A percentile compares a stretch with the other conserved stretches of the same genome.
phyloP scores from a whole-genome alignment of 2,797 vertebrate species.

The Catharus ustulatus region DNA sequence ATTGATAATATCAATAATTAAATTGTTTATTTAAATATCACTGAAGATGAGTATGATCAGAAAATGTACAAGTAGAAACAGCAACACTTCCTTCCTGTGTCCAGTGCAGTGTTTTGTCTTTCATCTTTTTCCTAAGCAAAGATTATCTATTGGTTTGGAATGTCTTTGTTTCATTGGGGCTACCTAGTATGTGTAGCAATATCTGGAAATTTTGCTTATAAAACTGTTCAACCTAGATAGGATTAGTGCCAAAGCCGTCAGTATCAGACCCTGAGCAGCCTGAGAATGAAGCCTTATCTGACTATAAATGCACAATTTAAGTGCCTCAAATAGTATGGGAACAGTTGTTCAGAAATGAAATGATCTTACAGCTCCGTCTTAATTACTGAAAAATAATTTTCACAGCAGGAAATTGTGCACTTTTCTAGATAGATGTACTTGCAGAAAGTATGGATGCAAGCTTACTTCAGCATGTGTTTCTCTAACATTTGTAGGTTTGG shows the following conservation, averaged over 20 bases:
- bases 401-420: not conserved
- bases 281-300: not conserved
- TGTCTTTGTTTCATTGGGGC: not conserved
- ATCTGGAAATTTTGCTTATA: not conserved
- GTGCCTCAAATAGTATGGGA: not conserved
- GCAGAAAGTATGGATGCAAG: not conserved
- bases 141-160: not conserved
- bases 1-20: not conserved
- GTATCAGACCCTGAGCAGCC: not conserved
- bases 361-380: not conserved
- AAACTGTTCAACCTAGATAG: not conserved
- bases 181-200: not conserved
- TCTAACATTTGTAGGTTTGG: not conserved
- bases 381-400: not conserved
- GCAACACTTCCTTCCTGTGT: not conserved
- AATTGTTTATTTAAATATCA: not conserved
- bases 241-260: not conserved
- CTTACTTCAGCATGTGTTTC: not conserved
- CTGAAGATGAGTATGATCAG: not conserved
- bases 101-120: not conserved
- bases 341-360: not conserved
- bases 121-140: not conserved
- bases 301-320: not conserved
- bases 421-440: not conserved
- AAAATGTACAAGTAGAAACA: not conserved